Percentiles rank a stretch among this genome's conserved stretches.
Conservation (phyloP, 2,888 invertebrate species). For the Orchesella flavescens region DNA sequence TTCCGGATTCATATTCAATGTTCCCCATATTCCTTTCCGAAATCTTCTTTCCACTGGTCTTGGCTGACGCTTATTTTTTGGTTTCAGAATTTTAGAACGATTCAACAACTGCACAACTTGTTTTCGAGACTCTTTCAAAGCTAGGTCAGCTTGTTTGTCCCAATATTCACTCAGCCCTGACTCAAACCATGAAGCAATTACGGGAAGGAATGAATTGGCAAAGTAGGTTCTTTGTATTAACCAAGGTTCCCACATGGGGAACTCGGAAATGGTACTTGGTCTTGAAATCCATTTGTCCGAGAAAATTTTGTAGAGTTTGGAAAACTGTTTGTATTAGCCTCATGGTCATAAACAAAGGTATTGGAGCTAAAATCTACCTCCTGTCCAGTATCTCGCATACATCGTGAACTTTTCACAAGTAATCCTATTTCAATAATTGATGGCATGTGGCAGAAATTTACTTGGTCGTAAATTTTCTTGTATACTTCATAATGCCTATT, state of each 20-base stretch:
- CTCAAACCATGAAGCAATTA: conserved; percentile 33
- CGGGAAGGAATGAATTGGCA: conserved; percentile 21
- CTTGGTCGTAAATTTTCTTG: not conserved
- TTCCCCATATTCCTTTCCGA: not conserved
- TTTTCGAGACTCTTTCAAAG: not conserved
- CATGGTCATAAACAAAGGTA: not conserved
- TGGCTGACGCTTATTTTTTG: not conserved
- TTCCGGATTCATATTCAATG: not conserved
- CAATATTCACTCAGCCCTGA: conserved; percentile 31
- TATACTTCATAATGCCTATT: not conserved
- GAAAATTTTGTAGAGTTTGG: conserved; percentile 3
- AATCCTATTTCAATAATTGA: not conserved
- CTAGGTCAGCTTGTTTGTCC: not conserved
- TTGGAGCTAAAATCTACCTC: not conserved
- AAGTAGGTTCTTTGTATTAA: conserved; percentile 48
- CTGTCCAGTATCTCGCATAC: not conserved
- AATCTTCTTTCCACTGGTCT: not conserved
- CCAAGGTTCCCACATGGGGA: conserved; percentile 33
- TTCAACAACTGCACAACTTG: not conserved
- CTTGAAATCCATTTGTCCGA: conserved; percentile 32
- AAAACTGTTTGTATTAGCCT: not conserved
- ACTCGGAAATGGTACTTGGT: conserved; percentile 5
- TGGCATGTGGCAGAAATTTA: not conserved
- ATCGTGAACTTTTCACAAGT: not conserved
- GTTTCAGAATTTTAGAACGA: not conserved